phyloP scores from a whole-genome alignment of 1,140 invertebrate species.

The Kradibia gibbosae region DNA sequence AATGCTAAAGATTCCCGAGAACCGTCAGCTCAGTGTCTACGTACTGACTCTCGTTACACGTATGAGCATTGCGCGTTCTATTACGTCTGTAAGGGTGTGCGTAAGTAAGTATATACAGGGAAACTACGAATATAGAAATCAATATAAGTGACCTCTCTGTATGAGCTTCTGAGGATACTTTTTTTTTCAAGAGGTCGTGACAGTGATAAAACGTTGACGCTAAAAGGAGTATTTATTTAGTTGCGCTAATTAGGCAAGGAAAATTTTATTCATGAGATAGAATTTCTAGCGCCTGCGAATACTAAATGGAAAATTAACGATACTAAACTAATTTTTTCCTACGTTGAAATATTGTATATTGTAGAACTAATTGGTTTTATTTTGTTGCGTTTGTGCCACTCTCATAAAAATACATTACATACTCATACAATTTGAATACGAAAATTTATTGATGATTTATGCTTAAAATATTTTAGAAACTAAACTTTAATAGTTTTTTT shows the following conservation, averaged over 20 bases:
- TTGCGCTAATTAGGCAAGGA: not conserved
- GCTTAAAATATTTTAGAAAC: too few relatives aligned
- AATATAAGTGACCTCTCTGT: slow-evolving; percentile 38
- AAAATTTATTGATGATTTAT: too few relatives aligned
- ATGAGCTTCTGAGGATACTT: not conserved
- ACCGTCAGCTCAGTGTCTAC: slow-evolving; percentile 40
- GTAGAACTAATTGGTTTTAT: too few relatives aligned
- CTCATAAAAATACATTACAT: too few relatives aligned
- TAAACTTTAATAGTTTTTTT: too few relatives aligned
- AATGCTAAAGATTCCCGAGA: slow-evolving; percentile 49
- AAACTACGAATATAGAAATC: slow-evolving; percentile 37
- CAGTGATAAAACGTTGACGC: not conserved
- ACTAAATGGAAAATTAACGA: too few relatives aligned
- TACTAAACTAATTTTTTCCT: too few relatives aligned
- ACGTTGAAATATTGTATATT: too few relatives aligned
- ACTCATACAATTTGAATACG: too few relatives aligned
- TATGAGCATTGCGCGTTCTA: slow-evolving; percentile 21
- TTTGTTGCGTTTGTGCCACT: too few relatives aligned
- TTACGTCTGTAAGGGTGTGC: not conserved
- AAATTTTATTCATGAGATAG: not conserved
- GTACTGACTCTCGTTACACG: slow-evolving; percentile 47
- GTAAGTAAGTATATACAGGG: slow-evolving; percentile 31
- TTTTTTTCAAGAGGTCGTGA: slow-evolving; percentile 4
- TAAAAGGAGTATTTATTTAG: not conserved
- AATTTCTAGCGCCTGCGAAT: too few relatives aligned